A percentile compares a stretch with the other conserved stretches of the same genome.
Conservation (phyloP, 2,113 vertebrate genomes). For the Phyllostomus hastatus region DNA sequence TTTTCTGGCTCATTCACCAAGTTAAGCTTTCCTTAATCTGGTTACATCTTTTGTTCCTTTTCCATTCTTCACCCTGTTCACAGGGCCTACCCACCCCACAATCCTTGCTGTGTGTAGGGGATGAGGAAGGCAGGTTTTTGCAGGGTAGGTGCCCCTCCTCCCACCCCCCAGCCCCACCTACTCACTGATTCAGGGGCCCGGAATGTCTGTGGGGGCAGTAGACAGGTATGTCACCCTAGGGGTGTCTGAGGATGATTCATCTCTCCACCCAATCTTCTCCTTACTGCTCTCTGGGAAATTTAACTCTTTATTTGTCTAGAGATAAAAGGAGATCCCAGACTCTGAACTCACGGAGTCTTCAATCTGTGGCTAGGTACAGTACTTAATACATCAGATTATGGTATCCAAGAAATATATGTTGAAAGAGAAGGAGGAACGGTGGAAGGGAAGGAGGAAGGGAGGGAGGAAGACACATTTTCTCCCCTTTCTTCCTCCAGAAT, state of each 20-base stretch:
- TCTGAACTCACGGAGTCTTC: background rate
- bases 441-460: background rate
- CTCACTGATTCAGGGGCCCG: conserved; percentile 52
- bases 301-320: conserved; percentile 51
- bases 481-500: background rate
- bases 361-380: background rate
- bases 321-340: conserved; percentile 40
- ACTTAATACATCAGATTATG: background rate
- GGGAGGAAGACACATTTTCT: background rate
- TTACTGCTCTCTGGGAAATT: conserved; percentile 37
- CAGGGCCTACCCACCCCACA: background rate
- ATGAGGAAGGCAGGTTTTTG: background rate
- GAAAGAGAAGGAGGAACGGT: background rate
- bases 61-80: background rate
- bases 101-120: background rate
- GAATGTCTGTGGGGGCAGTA: conserved; percentile 63
- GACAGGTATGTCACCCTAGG: conserved; percentile 53
- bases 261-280: conserved; percentile 37
- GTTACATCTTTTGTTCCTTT: background rate
- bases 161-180: background rate
- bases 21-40: background rate
- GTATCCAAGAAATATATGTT: background rate
- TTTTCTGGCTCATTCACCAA: background rate
- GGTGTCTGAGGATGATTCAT: conserved; percentile 60
- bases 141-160: background rate